A percentile compares a stretch with the other conserved stretches of the same genome.
Conservation (phyloP, 2,113 vertebrate genomes). For the Neodon shergylaensis region DNA sequence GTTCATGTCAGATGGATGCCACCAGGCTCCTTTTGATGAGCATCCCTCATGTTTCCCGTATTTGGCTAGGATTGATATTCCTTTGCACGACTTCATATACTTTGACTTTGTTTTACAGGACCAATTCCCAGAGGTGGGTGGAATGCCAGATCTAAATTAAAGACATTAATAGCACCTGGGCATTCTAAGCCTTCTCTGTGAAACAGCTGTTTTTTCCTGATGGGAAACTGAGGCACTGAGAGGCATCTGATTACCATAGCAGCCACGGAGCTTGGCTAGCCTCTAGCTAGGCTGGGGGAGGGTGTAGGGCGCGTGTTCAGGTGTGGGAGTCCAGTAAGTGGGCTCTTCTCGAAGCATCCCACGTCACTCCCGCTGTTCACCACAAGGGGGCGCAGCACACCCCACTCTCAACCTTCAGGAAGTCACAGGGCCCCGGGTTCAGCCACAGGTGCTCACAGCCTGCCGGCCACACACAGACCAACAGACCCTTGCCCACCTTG, state of each 20-base stretch:
- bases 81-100: accelerated
- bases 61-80: neutral
- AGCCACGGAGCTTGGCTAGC: neutral
- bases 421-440: neutral
- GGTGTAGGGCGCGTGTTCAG: no score
- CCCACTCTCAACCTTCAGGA: neutral
- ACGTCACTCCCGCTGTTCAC: neutral
- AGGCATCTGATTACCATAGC: accelerated
- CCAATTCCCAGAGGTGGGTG: neutral
- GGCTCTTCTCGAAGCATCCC: neutral
- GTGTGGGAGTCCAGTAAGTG: neutral
- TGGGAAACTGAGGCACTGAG: neutral
- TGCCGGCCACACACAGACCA: accelerated
- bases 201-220: neutral
- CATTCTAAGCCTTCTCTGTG: neutral
- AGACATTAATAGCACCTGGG: neutral
- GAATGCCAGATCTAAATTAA: neutral
- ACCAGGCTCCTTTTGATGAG: accelerated
- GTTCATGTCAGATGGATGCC: no score
- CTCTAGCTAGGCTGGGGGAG: neutral
- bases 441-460: accelerated
- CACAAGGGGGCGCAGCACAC: no score
- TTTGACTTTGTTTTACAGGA: neutral
- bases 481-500: neutral
- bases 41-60: neutral